Conservation (phyloP, 2,797 vertebrate genomes). For the Botia kubotai region DNA sequence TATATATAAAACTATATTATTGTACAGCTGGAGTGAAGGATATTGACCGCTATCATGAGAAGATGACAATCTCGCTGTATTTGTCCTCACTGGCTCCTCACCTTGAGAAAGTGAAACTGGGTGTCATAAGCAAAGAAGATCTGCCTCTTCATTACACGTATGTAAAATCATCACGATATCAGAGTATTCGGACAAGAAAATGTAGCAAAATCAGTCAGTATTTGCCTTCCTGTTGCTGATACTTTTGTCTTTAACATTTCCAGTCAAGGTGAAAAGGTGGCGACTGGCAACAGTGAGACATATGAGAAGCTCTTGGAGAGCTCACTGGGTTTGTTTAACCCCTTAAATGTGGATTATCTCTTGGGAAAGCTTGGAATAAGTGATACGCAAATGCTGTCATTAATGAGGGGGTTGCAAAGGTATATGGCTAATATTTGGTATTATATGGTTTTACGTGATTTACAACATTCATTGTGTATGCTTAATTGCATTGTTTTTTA, state of each 20-base stretch:
- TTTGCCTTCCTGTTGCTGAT: background rate
- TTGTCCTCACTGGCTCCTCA: conserved; percentile 82
- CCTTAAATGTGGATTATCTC: conserved; percentile 90
- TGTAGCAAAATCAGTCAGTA: background rate
- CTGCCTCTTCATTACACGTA: conserved; percentile 92
- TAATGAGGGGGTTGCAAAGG: conserved; percentile 97
- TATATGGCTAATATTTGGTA: conserved; percentile 62
- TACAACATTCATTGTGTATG: background rate
- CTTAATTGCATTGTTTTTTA: background rate
- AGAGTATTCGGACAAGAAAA: background rate
- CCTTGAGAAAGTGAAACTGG: conserved; percentile 84
- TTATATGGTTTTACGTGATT: background rate
- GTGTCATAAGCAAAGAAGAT: conserved; percentile 89
- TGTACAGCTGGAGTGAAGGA: conserved; percentile 90
- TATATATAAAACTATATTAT: background rate
- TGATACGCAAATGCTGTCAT: conserved; percentile 89
- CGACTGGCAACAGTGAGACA: conserved; percentile 79
- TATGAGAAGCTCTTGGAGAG: conserved; percentile 86
- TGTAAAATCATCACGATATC: conserved; percentile 17
- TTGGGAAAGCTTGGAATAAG: conserved; percentile 88
- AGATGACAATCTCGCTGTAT: conserved; percentile 89
- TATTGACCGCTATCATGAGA: conserved; percentile 94
- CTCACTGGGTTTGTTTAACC: conserved; percentile 92
- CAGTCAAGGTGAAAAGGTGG: conserved; percentile 84
- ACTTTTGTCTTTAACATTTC: background rate